These are phyloP conservation scores for Yponomeuta plumbellus DNA, from an alignment of 2,888 invertebrate species.

Conservation along the genomic window DNA sequence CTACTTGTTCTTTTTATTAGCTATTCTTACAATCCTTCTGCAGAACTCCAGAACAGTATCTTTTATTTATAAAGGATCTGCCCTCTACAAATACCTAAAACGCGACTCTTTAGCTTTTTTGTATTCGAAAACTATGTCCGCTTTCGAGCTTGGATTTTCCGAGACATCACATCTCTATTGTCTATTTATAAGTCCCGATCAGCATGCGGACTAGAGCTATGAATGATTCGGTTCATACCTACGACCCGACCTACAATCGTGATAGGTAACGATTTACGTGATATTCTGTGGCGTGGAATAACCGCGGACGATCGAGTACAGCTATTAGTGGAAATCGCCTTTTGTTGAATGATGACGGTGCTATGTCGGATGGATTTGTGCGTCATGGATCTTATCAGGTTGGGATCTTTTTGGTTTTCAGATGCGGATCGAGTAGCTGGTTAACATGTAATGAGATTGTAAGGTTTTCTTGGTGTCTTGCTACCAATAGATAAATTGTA, in stretches of 20 bases:
- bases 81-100: no score
- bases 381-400: not conserved
- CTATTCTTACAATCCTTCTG: no score
- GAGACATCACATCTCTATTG: not conserved
- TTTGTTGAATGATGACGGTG: not conserved
- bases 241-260: not conserved
- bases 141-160: not conserved
- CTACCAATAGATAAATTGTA: no score
- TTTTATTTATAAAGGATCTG: no score
- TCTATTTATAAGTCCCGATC: not conserved
- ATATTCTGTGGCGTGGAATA: not conserved
- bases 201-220: not conserved
- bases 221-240: not conserved
- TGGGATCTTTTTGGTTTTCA: no score
- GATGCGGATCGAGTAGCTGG: no score
- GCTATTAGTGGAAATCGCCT: not conserved
- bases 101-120: no score
- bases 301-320: not conserved
- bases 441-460: no score
- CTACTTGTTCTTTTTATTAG: no score
- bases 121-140: no score
- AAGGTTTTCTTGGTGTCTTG: no score
- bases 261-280: not conserved
- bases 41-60: no score
- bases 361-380: not conserved